Conservation (phyloP, 2,113 vertebrate species). For the Promerops cafer region DNA sequence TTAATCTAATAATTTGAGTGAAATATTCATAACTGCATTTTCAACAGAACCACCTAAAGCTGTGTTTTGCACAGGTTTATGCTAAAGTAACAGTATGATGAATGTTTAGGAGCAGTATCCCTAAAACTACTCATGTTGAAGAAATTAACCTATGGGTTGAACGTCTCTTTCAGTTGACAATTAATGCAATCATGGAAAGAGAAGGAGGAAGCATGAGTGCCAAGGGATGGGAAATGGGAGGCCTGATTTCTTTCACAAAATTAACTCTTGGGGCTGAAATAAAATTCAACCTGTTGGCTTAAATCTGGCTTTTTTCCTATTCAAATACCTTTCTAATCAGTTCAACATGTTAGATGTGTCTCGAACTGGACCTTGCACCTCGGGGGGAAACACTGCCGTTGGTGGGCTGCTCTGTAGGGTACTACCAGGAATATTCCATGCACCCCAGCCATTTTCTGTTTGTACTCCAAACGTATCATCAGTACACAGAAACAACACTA, state of each 20-base stretch:
- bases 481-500: not conserved
- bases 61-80: not conserved
- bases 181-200: not conserved
- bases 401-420: not conserved
- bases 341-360: not conserved
- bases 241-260: slow-evolving; percentile 9
- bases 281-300: slow-evolving; percentile 42
- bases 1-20: not conserved
- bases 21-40: not conserved
- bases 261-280: slow-evolving; percentile 18
- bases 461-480: not conserved
- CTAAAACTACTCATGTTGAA: not conserved
- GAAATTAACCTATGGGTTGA: not conserved
- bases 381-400: not conserved
- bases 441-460: not conserved
- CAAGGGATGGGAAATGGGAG: slow-evolving; percentile 22
- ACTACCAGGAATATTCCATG: not conserved
- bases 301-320: not conserved
- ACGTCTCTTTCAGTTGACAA: not conserved
- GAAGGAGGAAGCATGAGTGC: not conserved
- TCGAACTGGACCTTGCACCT: not conserved
- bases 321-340: slow-evolving; percentile 19
- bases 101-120: not conserved
- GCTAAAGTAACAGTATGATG: not conserved
- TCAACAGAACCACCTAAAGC: not conserved